These are phyloP conservation scores for Pica pica DNA, from an alignment of 2,113 vertebrate species.

Conservation along the genomic window DNA sequence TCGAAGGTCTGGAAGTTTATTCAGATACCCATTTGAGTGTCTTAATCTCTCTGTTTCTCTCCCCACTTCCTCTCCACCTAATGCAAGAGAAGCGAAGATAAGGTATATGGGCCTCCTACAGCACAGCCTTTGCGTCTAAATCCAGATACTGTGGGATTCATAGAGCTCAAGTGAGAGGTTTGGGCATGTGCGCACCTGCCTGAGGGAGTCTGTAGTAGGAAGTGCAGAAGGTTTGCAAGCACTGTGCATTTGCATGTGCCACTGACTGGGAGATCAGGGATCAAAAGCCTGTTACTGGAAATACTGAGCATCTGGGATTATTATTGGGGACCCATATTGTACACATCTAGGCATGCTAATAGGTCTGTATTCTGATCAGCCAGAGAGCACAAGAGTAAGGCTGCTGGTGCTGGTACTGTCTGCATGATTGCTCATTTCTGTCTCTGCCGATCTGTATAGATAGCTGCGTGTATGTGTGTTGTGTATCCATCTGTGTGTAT, in stretches of 20 bases:
- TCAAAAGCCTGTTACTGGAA: background rate
- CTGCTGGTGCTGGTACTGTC: background rate
- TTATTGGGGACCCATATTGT: background rate
- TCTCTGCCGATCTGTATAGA: background rate
- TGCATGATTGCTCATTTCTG: background rate
- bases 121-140: background rate
- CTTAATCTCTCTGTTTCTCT: background rate
- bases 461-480: rapidly evolving
- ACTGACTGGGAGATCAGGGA: background rate
- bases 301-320: background rate
- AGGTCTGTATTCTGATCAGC: background rate
- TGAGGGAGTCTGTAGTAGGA: background rate
- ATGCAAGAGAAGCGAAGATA: background rate
- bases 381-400: background rate
- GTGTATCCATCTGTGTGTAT: rapidly evolving
- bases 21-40: background rate
- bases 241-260: rapidly evolving
- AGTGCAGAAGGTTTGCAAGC: background rate
- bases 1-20: background rate
- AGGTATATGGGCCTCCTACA: background rate
- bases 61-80: background rate
- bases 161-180: background rate
- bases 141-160: background rate
- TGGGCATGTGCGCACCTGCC: rapidly evolving
- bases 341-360: background rate